Evolutionary conservation across 1,140 invertebrate species (phyloP).

Genomic region (Papilio helenus): DNA sequence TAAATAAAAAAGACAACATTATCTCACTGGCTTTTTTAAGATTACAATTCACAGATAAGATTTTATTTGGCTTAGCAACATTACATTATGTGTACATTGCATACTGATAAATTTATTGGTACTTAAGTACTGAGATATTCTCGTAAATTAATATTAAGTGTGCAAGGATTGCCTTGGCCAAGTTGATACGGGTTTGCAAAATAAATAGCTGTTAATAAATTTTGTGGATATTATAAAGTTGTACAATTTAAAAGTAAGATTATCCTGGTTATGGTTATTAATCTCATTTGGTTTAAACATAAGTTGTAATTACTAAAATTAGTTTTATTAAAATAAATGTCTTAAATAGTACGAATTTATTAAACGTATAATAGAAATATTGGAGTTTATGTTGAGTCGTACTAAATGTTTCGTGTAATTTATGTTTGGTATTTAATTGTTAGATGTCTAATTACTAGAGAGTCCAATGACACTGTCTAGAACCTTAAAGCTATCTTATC

Average conservation of each 20-base stretch:
- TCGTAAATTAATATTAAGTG: constrained; percentile 30
- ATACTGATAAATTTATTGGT: constrained; percentile 25
- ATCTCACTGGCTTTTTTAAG: background rate
- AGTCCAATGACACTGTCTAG: constrained; percentile 8
- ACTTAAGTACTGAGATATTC: background rate
- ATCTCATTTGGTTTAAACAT: background rate
- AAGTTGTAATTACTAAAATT: background rate
- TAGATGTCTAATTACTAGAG: too few relatives aligned
- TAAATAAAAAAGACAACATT: constrained; percentile 8
- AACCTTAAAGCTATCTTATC: background rate
- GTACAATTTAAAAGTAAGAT: background rate
- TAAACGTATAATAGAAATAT: too few relatives aligned
- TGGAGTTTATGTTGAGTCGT: too few relatives aligned
- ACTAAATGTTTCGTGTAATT: background rate
- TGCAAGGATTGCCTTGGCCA: constrained; percentile 33
- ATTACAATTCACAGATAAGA: background rate
- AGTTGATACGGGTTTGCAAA: constrained; percentile 36
- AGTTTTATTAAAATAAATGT: too few relatives aligned
- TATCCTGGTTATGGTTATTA: background rate
- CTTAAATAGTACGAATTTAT: too few relatives aligned
- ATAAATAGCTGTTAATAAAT: background rate
- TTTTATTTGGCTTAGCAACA: constrained; percentile 2
- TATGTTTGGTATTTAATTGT: background rate
- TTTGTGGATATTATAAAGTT: background rate
- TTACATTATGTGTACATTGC: background rate